phyloP scores from a whole-genome alignment of 2,888 invertebrate species.

The Tenthredo notha region DNA sequence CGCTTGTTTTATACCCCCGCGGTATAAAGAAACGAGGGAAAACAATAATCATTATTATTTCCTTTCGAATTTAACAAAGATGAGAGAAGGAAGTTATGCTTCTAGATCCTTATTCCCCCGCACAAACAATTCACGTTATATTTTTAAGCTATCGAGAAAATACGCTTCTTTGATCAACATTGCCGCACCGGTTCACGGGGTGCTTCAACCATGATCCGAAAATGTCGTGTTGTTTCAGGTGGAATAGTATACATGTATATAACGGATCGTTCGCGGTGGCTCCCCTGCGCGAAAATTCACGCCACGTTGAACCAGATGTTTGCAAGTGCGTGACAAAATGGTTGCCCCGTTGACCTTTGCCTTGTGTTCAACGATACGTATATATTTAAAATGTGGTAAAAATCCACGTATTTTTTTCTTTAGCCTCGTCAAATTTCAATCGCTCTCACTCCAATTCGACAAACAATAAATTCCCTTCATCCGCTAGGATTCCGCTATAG shows the following conservation, averaged over 20 bases:
- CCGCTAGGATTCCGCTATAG: background rate
- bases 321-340: slow-evolving; percentile 46
- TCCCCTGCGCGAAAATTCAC: slow-evolving; percentile 48
- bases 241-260: slow-evolving; percentile 66
- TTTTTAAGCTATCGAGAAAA: slow-evolving; percentile 37
- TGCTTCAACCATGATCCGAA: slow-evolving; percentile 70
- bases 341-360: slow-evolving; percentile 46
- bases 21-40: background rate
- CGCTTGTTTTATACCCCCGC: background rate
- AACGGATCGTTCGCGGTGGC: slow-evolving; percentile 22
- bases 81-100: background rate
- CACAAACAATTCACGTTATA: slow-evolving; percentile 25
- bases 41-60: slow-evolving; percentile 2
- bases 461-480: background rate
- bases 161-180: slow-evolving; percentile 44
- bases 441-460: background rate
- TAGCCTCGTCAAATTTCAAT: background rate
- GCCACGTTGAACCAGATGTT: slow-evolving; percentile 46
- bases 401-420: slow-evolving; percentile 8
- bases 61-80: background rate
- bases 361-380: slow-evolving; percentile 41
- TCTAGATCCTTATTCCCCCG: background rate
- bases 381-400: background rate
- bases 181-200: slow-evolving; percentile 36
- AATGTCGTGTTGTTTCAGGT: slow-evolving; percentile 78